These are phyloP conservation scores for Typhlomys cinereus DNA, from an alignment of 2,113 vertebrate genomes.

Conservation along the genomic window DNA sequence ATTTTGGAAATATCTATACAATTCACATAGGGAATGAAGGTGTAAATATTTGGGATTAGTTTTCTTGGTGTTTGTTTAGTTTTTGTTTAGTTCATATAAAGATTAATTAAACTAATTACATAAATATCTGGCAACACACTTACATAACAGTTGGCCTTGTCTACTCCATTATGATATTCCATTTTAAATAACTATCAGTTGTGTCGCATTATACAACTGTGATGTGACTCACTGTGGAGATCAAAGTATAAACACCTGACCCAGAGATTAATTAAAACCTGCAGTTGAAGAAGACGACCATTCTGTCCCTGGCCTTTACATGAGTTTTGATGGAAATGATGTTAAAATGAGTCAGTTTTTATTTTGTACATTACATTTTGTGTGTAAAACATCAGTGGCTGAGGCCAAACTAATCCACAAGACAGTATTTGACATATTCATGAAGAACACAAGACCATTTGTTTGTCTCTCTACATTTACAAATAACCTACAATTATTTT, in stretches of 20 bases:
- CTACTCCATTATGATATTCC: not conserved
- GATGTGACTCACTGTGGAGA: not conserved
- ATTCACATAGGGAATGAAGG: not conserved
- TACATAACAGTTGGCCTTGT: not conserved
- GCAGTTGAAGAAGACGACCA: not conserved
- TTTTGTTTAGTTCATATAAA: not conserved
- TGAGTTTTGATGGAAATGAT: not conserved
- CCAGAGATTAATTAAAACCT: not conserved
- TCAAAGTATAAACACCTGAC: not conserved
- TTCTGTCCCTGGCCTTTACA: not conserved
- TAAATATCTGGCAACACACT: not conserved
- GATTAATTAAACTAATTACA: not conserved
- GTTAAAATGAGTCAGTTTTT: conserved; percentile 13
- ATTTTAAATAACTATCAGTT: not conserved
- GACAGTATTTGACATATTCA: conserved; percentile 40
- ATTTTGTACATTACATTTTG: conserved; percentile 57
- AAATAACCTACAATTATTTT: not conserved
- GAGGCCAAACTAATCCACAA: not conserved
- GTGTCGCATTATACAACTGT: not conserved
- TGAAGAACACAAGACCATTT: not conserved
- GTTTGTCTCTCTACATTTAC: not conserved
- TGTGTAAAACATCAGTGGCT: conserved; percentile 41
- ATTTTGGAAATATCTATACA: not conserved
- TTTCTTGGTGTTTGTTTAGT: too few relatives aligned
- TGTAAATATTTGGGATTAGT: not conserved